Percentiles rank a stretch among this genome's conserved stretches.
These are phyloP conservation scores for Lynx canadensis DNA, from an alignment of 2,113 vertebrate species.

Conservation along the genomic window DNA sequence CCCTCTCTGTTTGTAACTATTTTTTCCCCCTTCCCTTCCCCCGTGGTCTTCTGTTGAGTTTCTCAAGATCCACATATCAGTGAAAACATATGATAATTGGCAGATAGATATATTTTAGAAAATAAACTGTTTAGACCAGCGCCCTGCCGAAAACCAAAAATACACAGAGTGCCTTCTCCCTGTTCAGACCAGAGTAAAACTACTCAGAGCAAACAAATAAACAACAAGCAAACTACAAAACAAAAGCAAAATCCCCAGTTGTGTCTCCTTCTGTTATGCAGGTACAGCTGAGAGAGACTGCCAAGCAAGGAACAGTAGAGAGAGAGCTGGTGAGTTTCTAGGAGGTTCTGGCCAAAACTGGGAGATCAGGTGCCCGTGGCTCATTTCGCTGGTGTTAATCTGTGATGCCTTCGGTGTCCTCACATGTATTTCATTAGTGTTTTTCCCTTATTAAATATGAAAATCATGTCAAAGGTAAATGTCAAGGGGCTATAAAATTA, in stretches of 20 bases:
- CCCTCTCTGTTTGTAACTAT: too few species aligned
- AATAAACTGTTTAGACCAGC: not conserved
- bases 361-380: not conserved
- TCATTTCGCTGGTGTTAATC: not conserved
- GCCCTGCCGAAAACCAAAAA: not conserved
- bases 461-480: constrained; percentile 90
- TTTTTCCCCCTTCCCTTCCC: too few species aligned
- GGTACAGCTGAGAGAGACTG: not conserved
- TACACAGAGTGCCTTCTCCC: not conserved
- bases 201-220: not conserved
- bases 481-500: constrained; percentile 88
- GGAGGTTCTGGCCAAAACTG: not conserved
- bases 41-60: too few species aligned
- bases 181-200: not conserved
- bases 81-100: too few species aligned
- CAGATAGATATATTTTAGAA: not conserved
- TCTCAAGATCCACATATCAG: too few species aligned
- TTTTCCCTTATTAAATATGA: constrained; percentile 88
- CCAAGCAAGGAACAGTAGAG: not conserved
- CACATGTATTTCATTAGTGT: constrained; percentile 80
- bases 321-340: not conserved
- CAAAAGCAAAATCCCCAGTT: too few species aligned
- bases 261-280: not conserved
- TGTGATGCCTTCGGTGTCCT: constrained; percentile 67
- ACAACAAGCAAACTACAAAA: not conserved